phyloP scores from a whole-genome alignment of 2,888 invertebrate species.

The Tachina lurida region DNA sequence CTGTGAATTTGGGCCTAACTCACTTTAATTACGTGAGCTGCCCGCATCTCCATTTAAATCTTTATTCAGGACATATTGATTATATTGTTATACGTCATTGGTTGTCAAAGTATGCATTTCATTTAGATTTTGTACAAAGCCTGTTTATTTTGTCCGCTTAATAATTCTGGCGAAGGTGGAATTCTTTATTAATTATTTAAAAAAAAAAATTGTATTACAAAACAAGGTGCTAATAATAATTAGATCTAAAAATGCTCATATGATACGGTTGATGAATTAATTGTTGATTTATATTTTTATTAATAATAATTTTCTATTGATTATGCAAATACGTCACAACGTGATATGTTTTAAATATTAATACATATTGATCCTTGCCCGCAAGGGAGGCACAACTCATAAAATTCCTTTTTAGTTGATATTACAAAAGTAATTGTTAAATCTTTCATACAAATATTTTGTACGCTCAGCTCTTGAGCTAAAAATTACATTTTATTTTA shows the following conservation, averaged over 20 bases:
- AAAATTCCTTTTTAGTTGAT: too few relatives aligned
- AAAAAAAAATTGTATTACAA: constrained; percentile 11
- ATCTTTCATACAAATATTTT: too few relatives aligned
- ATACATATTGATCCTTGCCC: not conserved
- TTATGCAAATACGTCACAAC: constrained; percentile 3
- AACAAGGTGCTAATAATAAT: constrained; percentile 44
- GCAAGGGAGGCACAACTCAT: too few relatives aligned
- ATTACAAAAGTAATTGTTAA: too few relatives aligned
- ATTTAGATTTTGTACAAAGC: constrained; percentile 2
- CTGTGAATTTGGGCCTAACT: too few relatives aligned
- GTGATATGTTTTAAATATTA: constrained; percentile 13
- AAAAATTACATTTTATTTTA: too few relatives aligned
- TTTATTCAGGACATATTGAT: constrained; percentile 45
- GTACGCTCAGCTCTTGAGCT: too few relatives aligned
- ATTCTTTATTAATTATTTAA: not conserved
- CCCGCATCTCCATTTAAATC: not conserved
- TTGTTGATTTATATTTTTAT: not conserved
- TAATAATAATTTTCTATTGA: not conserved
- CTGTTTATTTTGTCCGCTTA: not conserved
- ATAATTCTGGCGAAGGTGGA: constrained; percentile 18
- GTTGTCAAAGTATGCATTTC: constrained; percentile 25
- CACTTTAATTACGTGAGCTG: not conserved
- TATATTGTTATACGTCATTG: constrained; percentile 37
- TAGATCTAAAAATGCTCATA: not conserved
- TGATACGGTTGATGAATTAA: not conserved